Base-by-base conservation (phyloP, 1,140 invertebrate genomes). In the Calephelis nemesis region DNA sequence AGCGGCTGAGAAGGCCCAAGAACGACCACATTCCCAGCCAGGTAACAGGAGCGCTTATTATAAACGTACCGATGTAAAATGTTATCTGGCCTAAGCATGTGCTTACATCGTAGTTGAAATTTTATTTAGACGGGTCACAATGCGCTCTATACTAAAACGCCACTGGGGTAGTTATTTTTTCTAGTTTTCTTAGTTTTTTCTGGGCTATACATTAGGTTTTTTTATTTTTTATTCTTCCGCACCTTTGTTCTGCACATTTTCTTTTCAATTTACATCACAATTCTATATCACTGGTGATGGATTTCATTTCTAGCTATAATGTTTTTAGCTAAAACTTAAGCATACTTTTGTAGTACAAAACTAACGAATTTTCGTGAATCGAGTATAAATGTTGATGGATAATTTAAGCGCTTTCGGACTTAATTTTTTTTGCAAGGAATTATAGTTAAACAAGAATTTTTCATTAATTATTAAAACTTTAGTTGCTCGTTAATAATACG, bases 1-100 rank as follows among this genome's bases (percentile, higher is more conserved):
- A 91, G 86, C 89, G 85, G 88, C 92, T 83, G 92, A 92, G 83
- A 92, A 92, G 88, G 85, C 89, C 83, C 92, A 92, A 92, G 92
- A 92, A 78, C 88, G 92, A 85, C 92, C 92, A 72, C 91, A 92
- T 84, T 92, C 92, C 83, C 92, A 92, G 85, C 92, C 92, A 92
- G 92, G 92, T 92, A 92, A 92, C 74, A 75, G 85, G 87, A 84
- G 83, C 85, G 88, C 88, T 90, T 90, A 74, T 73, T 81, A 77
- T 83, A 82, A 71, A 81, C 74, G 70, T 79, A 81, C 79, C 77
- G 75, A 74, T 78, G 74, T 83, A 71, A 77, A 69, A 79, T 68
- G 73, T 78, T 81, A 81, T 78, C 81, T 79, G 82, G 80, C 78
- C 72, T 72, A 78, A 79, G 88, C 86, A 89, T 88, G 85, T 80